phyloP scores from a whole-genome alignment of 2,113 vertebrate genomes.

The Fulmarus glacialis region DNA sequence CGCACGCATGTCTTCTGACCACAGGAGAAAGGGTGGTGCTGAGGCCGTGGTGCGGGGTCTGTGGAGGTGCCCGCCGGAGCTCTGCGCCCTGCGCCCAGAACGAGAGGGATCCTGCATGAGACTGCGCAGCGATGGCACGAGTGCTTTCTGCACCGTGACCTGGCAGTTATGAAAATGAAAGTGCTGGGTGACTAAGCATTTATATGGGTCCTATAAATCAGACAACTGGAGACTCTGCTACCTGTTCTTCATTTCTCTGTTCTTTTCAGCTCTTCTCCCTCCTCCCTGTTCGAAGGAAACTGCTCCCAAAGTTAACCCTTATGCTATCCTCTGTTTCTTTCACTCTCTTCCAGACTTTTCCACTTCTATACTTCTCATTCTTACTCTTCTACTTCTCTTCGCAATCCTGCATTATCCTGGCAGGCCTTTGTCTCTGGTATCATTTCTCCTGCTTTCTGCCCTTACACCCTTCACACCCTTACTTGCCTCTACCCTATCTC shows the following conservation, averaged over 20 bases:
- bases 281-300: not conserved
- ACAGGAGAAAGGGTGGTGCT: not conserved
- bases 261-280: not conserved
- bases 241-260: not conserved
- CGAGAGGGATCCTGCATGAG: not conserved
- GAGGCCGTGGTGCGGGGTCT: too few relatives aligned
- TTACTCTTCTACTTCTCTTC: not conserved
- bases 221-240: not conserved
- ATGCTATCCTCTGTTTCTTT: not conserved
- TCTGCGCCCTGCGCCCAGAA: not conserved
- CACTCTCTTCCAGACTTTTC: not conserved
- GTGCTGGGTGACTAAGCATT: not conserved
- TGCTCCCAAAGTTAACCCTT: not conserved
- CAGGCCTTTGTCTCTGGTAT: not conserved
- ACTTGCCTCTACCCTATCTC: not conserved
- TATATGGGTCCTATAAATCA: not conserved
- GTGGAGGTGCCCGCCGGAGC: rapidly evolving
- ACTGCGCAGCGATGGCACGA: rapidly evolving
- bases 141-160: not conserved
- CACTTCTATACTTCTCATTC: not conserved
- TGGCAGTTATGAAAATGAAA: not conserved
- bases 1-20: not conserved
- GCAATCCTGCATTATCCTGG: not conserved
- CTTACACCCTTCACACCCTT: not conserved
- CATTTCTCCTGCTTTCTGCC: not conserved